These are phyloP conservation scores for Bothrops jararaca DNA, from an alignment of 2,113 vertebrate genomes.

Conservation along the genomic window DNA sequence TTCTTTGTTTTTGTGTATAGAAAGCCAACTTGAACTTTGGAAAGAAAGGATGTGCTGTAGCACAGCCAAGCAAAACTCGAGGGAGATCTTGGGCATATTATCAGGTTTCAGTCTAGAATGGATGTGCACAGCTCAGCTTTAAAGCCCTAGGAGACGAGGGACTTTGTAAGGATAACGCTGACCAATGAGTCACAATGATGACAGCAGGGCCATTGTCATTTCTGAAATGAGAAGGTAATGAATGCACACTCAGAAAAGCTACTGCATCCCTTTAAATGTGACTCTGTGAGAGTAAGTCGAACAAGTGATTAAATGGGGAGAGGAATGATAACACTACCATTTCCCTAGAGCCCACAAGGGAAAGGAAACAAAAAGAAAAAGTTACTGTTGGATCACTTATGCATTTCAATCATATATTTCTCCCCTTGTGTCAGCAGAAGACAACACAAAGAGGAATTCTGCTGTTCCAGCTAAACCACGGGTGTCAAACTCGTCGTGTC, in stretches of 20 bases:
- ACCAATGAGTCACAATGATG: neutral
- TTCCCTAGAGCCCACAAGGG: neutral
- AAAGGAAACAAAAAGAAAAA: neutral
- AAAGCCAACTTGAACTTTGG: neutral
- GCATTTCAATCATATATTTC: neutral
- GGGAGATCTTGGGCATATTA: neutral
- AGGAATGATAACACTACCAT: neutral
- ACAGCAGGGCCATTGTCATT: neutral
- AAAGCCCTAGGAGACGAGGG: neutral
- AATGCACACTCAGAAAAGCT: neutral
- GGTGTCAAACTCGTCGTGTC: no score
- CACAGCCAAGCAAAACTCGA: neutral
- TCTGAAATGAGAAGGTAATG: slow-evolving; percentile 1
- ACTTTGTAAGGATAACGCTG: neutral
- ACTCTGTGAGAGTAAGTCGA: neutral
- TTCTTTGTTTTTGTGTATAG: neutral
- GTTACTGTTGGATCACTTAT: neutral
- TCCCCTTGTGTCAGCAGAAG: neutral
- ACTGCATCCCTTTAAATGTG: neutral
- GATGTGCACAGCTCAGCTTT: neutral
- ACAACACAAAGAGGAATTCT: neutral
- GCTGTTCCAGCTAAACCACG: neutral
- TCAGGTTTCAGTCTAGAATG: neutral
- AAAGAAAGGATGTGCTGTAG: neutral
- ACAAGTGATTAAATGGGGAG: slow-evolving; percentile 1